Base-by-base conservation (phyloP, 2,797 vertebrate genomes). In the Ispidina picta region DNA sequence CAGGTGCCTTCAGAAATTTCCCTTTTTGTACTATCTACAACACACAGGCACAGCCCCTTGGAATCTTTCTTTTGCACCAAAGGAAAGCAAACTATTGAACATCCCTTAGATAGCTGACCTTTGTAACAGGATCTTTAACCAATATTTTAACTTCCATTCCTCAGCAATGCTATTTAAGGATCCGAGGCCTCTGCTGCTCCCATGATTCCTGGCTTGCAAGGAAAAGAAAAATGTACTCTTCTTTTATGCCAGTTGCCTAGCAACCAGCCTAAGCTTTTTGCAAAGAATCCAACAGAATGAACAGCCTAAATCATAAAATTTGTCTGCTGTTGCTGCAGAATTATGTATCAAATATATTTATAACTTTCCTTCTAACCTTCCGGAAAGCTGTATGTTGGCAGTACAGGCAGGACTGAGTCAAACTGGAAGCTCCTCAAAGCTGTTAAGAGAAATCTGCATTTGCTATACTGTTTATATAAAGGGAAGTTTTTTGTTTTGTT, bases 81-180 rank as follows among this genome's bases (percentile, higher is more conserved):
- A 93, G 78, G 72, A 94, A 92, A 96, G 41, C 69, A 54, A 95
- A 84, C 72, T 83, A 83, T 19, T 82, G 78, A 94, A 63, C 51
- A 83, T 64, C 31, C 83, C 73, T 75, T 29, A 83, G 83, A 65
- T 8, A 88, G 82, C 60, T 93, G 96, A 96, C 92, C 96, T 96
- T 96, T 93, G 78, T 90, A 96, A 95, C 84, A 79, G 39, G 71
- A 95, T 94, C 95, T 86, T 94, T 92, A 91, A 93, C 93, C 92
- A 93, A 95, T 96, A 95, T 96, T 97, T 91, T 92, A 92, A 93
- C 83, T 94, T 93, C 76, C 76, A 71, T 94, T 95, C 93, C 88
- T 80, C 65, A 92, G 80, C 75, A 83, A 85, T 95, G 94, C 97
- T 97, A 97, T 97, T 98, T 97, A 97, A 97, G 96, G 97, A 97